A percentile compares a stretch with the other conserved stretches of the same genome.
Evolutionary conservation across 2,888 invertebrate genomes (phyloP).

Genomic region (Furcula furcula): DNA sequence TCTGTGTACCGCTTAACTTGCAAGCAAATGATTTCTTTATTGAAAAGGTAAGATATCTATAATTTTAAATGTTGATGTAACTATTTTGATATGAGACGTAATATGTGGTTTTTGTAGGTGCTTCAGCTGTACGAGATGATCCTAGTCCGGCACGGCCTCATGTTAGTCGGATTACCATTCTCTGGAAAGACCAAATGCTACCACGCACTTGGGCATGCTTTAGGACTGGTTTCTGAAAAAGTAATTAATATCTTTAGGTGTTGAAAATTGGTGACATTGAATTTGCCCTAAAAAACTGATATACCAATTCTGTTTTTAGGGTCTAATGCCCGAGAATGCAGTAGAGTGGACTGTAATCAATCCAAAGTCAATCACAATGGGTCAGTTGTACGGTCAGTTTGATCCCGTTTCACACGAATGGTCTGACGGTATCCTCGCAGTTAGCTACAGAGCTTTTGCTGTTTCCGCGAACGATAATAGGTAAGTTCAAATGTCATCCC

Average conservation of each 20-base stretch:
- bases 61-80: no score
- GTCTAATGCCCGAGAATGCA: slow-evolving; percentile 87
- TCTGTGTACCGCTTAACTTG: slow-evolving; percentile 87
- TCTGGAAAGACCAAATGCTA: slow-evolving; percentile 96
- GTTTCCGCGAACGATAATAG: slow-evolving; percentile 87
- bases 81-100: no score
- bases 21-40: slow-evolving; percentile 93
- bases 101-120: slow-evolving; percentile 41
- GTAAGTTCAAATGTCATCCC: slow-evolving; percentile 45
- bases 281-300: background rate
- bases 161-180: slow-evolving; percentile 96
- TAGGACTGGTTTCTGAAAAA: slow-evolving; percentile 89
- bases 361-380: slow-evolving; percentile 97
- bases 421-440: slow-evolving; percentile 94
- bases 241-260: no score
- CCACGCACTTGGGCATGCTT: slow-evolving; percentile 89
- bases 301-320: slow-evolving; percentile 74
- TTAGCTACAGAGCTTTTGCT: slow-evolving; percentile 91
- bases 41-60: slow-evolving; percentile 87
- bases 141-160: slow-evolving; percentile 95
- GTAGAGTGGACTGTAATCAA: slow-evolving; percentile 93
- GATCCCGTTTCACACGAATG: slow-evolving; percentile 97
- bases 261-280: no score
- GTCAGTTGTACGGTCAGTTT: slow-evolving; percentile 96
- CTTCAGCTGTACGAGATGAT: slow-evolving; percentile 96